Evolutionary conservation across 2,113 vertebrate genomes (phyloP).

Genomic region (Oncorhynchus kisutch): DNA sequence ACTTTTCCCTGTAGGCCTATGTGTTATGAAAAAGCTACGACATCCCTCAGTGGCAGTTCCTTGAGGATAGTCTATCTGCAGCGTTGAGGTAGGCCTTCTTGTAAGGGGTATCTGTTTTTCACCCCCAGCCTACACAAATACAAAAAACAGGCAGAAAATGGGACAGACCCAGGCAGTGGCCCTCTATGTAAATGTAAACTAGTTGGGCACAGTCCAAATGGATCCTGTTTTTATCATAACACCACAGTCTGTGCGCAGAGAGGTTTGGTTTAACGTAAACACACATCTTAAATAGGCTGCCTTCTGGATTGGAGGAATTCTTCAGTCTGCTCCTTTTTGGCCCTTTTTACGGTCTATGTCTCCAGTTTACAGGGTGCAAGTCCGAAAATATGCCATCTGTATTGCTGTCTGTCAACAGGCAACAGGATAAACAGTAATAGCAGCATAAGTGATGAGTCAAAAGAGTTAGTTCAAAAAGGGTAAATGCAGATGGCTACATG

Average conservation of each 20-base stretch:
- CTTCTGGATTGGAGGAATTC: slow-evolving; percentile 54
- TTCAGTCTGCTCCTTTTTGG: slow-evolving; percentile 51
- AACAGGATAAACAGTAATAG: no score
- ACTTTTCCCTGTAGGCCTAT: no score
- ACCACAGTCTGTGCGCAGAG: slow-evolving; percentile 47
- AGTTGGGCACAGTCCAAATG: slow-evolving; percentile 55
- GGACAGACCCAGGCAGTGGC: slow-evolving; percentile 9
- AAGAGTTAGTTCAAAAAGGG: no score
- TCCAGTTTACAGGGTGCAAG: slow-evolving; percentile 64
- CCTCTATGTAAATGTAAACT: slow-evolving; percentile 23
- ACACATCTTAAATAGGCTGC: slow-evolving; percentile 61
- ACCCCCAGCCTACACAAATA: not conserved
- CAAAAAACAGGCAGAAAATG: slow-evolving; percentile 32
- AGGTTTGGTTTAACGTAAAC: slow-evolving; percentile 51
- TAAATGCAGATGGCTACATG: no score
- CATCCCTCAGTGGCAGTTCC: not conserved
- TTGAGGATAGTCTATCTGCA: not conserved
- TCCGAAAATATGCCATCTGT: slow-evolving; percentile 70
- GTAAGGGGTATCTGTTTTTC: not conserved
- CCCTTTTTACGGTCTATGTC: slow-evolving; percentile 56
- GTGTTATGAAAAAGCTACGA: no score
- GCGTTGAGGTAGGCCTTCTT: not conserved
- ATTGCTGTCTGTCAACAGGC: slow-evolving; percentile 58
- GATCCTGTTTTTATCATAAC: slow-evolving; percentile 58
- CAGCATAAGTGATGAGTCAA: no score